Evolutionary conservation across 2,113 vertebrate species (phyloP).

Genomic region (Spilogale gracilis): DNA sequence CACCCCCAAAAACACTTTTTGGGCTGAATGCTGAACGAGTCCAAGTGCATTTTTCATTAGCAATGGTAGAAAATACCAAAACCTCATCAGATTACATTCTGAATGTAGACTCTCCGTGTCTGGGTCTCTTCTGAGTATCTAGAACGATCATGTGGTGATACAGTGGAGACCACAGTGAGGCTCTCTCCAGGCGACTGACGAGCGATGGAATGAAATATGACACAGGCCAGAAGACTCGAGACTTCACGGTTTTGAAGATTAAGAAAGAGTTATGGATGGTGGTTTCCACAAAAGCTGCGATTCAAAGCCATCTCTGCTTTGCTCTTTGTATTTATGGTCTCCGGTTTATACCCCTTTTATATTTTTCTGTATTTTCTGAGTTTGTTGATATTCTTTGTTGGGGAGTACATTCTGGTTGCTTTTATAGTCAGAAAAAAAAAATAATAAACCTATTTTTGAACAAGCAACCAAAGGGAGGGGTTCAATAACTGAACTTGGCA

Average conservation of each 20-base stretch:
- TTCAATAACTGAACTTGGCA: background rate
- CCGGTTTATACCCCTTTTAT: background rate
- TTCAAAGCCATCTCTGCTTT: background rate
- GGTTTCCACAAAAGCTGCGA: background rate
- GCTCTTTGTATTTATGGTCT: background rate
- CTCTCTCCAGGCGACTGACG: background rate
- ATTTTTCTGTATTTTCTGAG: background rate
- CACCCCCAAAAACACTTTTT: background rate
- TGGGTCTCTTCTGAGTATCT: background rate
- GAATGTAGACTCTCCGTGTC: background rate
- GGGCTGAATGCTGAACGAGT: background rate
- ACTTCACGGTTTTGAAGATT: background rate
- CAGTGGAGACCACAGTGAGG: background rate
- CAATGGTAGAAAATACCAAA: background rate
- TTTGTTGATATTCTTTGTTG: background rate
- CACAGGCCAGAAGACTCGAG: background rate
- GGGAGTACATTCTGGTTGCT: background rate
- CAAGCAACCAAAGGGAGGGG: background rate
- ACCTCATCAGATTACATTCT: background rate
- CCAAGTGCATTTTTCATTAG: background rate
- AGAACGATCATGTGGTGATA: background rate
- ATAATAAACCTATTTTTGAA: background rate
- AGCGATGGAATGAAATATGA: background rate
- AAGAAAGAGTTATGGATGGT: background rate
- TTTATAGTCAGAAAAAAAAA: background rate